Percentiles rank a stretch among this genome's conserved stretches.
Evolutionary conservation across 2,888 invertebrate species (phyloP).

Genomic region (Noctuana brunneofusca): DNA sequence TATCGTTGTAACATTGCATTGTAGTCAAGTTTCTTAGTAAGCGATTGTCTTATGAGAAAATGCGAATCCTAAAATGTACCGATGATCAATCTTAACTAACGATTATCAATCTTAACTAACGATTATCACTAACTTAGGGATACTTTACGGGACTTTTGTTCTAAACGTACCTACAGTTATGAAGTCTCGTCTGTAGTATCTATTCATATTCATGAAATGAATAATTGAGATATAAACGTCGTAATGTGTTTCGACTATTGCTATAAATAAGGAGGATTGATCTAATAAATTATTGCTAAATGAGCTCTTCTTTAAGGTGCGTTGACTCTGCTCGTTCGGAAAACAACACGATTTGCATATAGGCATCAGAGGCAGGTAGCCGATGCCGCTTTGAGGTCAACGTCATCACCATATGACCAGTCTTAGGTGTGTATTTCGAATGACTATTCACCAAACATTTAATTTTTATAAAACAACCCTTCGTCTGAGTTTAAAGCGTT

Average conservation of each 20-base stretch:
- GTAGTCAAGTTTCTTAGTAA: no score
- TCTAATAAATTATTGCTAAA: slow-evolving; percentile 71
- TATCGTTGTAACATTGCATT: no score
- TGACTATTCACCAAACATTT: slow-evolving; percentile 72
- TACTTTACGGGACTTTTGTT: no score
- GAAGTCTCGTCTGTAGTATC: neutral
- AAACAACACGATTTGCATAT: slow-evolving; percentile 76
- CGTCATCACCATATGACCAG: slow-evolving; percentile 69
- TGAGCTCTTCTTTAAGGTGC: slow-evolving; percentile 54
- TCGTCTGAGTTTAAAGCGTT: neutral
- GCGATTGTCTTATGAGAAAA: no score
- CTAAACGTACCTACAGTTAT: neutral
- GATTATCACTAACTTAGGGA: no score
- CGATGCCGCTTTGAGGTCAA: slow-evolving; percentile 63
- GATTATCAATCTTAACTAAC: no score
- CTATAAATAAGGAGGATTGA: slow-evolving; percentile 45
- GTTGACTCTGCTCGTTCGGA: slow-evolving; percentile 65
- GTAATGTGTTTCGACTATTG: slow-evolving; percentile 34
- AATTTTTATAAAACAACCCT: slow-evolving; percentile 43
- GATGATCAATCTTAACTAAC: no score
- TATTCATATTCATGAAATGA: neutral
- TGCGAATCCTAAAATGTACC: no score
- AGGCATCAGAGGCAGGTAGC: slow-evolving; percentile 72
- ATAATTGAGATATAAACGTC: slow-evolving; percentile 8
- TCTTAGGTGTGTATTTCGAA: slow-evolving; percentile 61